These are phyloP conservation scores for Agapostemon virescens DNA, from an alignment of 2,888 invertebrate species.

Conservation along the genomic window DNA sequence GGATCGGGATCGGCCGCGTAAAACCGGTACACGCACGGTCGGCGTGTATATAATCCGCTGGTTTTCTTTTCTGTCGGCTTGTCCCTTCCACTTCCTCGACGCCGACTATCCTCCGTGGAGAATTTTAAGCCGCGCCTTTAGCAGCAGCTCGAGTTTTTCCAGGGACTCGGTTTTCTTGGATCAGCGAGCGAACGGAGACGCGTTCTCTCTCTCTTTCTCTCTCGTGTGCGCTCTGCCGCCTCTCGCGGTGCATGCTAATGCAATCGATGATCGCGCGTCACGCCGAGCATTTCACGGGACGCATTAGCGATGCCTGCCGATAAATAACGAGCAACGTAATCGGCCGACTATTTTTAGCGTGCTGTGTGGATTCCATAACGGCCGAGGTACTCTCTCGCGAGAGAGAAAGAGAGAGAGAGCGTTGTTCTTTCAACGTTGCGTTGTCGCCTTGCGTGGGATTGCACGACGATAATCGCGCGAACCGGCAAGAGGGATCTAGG, in stretches of 20 bases:
- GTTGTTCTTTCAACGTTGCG: background rate
- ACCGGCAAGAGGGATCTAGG: background rate
- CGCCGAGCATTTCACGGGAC: constrained; percentile 51
- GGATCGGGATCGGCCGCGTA: constrained; percentile 19
- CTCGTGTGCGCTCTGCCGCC: constrained; percentile 5
- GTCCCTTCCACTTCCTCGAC: constrained; percentile 39
- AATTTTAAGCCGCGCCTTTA: constrained; percentile 64
- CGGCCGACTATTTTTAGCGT: constrained; percentile 49
- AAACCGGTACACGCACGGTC: constrained; percentile 42
- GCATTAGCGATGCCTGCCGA: constrained; percentile 58
- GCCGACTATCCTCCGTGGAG: constrained; percentile 56
- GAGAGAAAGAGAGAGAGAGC: no score
- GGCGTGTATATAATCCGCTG: constrained; percentile 44
- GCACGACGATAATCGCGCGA: background rate
- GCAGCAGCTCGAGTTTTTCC: constrained; percentile 65
- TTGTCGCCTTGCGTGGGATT: background rate
- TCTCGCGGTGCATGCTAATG: constrained; percentile 64
- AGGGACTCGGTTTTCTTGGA: constrained; percentile 61
- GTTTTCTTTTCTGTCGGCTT: constrained; percentile 39
- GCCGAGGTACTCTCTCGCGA: background rate
- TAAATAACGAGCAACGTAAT: constrained; percentile 54
- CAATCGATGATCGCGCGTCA: constrained; percentile 54
- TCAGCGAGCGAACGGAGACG: constrained; percentile 20
- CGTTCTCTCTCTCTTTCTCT: no score
- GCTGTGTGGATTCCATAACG: background rate